Evolutionary conservation across 1,140 invertebrate species (phyloP), one percentile per base, ranked within the genome.

Genomic region (Orius laevigatus): DNA sequence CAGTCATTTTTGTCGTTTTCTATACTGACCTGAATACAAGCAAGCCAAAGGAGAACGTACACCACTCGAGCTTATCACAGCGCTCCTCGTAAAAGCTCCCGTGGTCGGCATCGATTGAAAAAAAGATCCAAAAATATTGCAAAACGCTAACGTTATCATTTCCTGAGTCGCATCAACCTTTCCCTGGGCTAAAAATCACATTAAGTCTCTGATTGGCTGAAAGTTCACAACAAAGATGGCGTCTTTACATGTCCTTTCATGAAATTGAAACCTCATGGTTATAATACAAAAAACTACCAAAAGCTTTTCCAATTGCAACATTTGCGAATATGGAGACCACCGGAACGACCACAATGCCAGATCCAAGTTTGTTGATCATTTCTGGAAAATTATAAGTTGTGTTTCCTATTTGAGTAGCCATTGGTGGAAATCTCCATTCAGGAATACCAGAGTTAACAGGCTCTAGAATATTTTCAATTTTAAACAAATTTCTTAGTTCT

Each of bases 281-380:
- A 34, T 34, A 16, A 44, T 31, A 8, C 12, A 11, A 46, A 46
- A 20, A 25, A 66, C 71, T 64, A 80, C 76, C 68, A 56, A 82
- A 85, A 46, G 78, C 75, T 66, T 84, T 86, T 2, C 79, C 81
- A 50, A 85, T 84, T 1, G 82, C 81, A 6, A 85, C 74, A 54
- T 84, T 83, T 19, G 81, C 79, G 38, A 85, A 65, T 34, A 85
- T 72, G 11, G 77, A 74, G 6, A 86, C 70, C 1, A 85, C 56
- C 10, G 82, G 81, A 18, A 84, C 63, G 0, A 85, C 68, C n/a
- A 81, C 57, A 14, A 84, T 64, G 1, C 78, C 79, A 3, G 71
- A 66, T 10, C 78, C 73, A 10, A 83, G 63, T 51, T 79, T 70
- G 1, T 65, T 56, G 11, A 76, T 64, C 68, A 83, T 76, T 9